phyloP scores from a whole-genome alignment of 2,797 vertebrate genomes.

The Myotis vivesi region DNA sequence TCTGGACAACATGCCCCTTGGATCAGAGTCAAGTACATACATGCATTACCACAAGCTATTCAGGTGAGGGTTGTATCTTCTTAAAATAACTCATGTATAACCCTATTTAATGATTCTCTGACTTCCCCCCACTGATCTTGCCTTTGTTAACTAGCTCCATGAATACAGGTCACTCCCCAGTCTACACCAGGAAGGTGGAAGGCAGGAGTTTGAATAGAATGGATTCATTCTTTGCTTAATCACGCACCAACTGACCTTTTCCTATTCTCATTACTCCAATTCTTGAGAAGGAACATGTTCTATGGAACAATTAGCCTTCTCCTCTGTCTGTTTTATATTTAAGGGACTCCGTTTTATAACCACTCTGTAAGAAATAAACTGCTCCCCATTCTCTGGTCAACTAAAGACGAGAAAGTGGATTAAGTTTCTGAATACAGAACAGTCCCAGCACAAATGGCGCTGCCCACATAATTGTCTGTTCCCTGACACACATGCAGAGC shows the following conservation, averaged over 20 bases:
- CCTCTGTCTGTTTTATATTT: slow-evolving; percentile 62
- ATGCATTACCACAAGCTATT: slow-evolving; percentile 31
- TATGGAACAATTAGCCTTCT: slow-evolving; percentile 66
- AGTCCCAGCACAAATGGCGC: slow-evolving; percentile 12
- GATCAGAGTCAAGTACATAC: slow-evolving; percentile 45
- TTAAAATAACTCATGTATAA: slow-evolving; percentile 40
- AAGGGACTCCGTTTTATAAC: slow-evolving; percentile 52
- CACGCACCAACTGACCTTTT: slow-evolving; percentile 55
- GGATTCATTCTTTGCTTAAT: slow-evolving; percentile 74
- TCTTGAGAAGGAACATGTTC: slow-evolving; percentile 55
- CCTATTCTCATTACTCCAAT: slow-evolving; percentile 52
- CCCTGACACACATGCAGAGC: background rate
- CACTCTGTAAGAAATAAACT: slow-evolving; percentile 57
- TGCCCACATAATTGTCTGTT: slow-evolving; percentile 48
- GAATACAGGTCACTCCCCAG: slow-evolving; percentile 65
- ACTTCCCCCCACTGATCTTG: slow-evolving; percentile 18
- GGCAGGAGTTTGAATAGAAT: slow-evolving; percentile 67
- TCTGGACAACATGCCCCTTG: background rate
- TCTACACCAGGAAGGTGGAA: slow-evolving; percentile 66
- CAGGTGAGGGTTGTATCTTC: background rate
- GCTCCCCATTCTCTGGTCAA: slow-evolving; percentile 39
- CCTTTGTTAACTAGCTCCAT: slow-evolving; percentile 67
- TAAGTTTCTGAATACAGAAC: slow-evolving; percentile 56
- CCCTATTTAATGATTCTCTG: slow-evolving; percentile 20
- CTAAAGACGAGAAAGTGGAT: background rate